These are phyloP conservation scores for Capromys pilorides DNA, from an alignment of 2,797 vertebrate species.

Conservation along the genomic window DNA sequence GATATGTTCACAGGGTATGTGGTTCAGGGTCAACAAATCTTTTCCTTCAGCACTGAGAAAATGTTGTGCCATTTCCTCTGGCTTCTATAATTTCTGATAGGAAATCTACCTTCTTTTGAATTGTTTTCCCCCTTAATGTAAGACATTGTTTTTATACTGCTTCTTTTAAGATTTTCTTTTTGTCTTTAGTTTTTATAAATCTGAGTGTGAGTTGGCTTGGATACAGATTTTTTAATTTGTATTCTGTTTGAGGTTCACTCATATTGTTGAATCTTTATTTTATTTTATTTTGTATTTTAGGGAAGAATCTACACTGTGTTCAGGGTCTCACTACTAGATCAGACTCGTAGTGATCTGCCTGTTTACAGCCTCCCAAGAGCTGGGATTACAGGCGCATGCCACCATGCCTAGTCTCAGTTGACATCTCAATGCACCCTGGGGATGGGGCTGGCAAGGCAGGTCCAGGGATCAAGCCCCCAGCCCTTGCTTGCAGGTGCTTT, in stretches of 20 bases:
- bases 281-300: too few species aligned
- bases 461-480: too few species aligned
- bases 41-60: neutral
- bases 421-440: too few species aligned
- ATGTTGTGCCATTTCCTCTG: neutral
- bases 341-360: too few species aligned
- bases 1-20: neutral
- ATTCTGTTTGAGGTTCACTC: neutral
- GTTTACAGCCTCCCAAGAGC: too few species aligned
- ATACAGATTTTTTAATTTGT: neutral
- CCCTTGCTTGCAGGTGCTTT: too few species aligned
- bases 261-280: too few species aligned
- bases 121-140: neutral
- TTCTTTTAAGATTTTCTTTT: neutral
- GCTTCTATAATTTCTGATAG: neutral
- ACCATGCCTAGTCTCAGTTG: too few species aligned
- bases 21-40: neutral
- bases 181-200: neutral
- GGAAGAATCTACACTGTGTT: too few species aligned
- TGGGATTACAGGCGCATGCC: too few species aligned
- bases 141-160: neutral
- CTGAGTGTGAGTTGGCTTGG: neutral
- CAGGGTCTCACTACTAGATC: too few species aligned
- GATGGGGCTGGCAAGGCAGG: too few species aligned
- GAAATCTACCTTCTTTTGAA: constrained; percentile 36